Evolutionary conservation across 2,888 invertebrate species (phyloP), one percentile per base, ranked within the genome.

Genomic region (Geophilus truncorum): DNA sequence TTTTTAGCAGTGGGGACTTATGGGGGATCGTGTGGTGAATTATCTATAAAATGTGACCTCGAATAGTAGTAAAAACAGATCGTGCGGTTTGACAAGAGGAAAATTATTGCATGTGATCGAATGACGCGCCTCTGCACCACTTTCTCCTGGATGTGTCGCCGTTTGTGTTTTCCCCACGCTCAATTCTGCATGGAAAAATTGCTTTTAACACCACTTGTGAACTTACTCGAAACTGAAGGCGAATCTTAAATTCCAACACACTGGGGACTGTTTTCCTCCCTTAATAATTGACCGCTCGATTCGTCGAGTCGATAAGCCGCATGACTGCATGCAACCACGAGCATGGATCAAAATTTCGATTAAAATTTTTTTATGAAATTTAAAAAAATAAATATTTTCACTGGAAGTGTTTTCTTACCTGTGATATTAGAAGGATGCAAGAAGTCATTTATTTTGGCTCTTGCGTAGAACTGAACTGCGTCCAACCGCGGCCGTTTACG

Each of bases 111-210:
- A n/a, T n/a, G n/a, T 62, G 57, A 62, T 62, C 57, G 57, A 62
- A 62, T 62, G 57, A 62, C 57, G 57, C 57, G 57, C 57, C 57
- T 62, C 57, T 62, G 57, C 57, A 62, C 57, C 57, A 62, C 57
- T 62, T 62, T 62, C 57, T 1, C 57, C 57, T 18, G 57, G 57
- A 21, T 18, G 40, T n/a, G 18, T 62, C 21, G 57, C 57, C 21
- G 10, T 62, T 23, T 23, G 23, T 62, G 21, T 62, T 62, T 18
- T 62, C 10, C 40, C 57, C 57, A 62, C 23, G 57, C 57, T 62
- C 57, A 62, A 62, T 23, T 62, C 57, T 62, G 57, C 57, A 62
- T 62, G 21, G 15, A 62, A 18, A 3, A 7, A 62, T 3, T 21
- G 57, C 57, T 62, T 0, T 12, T 0, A 18, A 18, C 18, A 18